Conservation (phyloP, 2,888 invertebrate genomes). For the Scaptomyza cyrtandrae region DNA sequence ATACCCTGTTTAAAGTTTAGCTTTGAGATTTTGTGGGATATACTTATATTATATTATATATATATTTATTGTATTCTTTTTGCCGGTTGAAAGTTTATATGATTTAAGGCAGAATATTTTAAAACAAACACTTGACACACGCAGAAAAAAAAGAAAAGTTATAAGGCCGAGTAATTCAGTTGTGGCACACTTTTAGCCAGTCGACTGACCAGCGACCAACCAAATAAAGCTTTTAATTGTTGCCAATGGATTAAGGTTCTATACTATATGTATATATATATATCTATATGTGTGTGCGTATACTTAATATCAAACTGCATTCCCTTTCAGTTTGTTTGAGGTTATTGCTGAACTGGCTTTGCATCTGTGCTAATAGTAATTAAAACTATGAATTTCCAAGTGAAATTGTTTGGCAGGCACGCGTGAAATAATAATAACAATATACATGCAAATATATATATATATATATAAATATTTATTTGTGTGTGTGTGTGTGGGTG, state of each 20-base stretch:
- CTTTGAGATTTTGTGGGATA: neutral
- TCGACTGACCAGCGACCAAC: constrained; percentile 17
- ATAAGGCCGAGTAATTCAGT: constrained; percentile 18
- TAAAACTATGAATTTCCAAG: constrained; percentile 69
- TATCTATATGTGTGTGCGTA: constrained; percentile 55
- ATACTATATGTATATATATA: constrained; percentile 23
- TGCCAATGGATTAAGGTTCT: constrained; percentile 71
- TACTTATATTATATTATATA: neutral
- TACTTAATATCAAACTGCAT: constrained; percentile 64
- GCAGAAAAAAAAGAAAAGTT: neutral
- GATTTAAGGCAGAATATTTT: too few species aligned
- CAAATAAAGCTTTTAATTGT: constrained; percentile 77
- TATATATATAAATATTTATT: too few species aligned
- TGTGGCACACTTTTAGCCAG: constrained; percentile 51
- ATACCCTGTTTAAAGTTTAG: constrained; percentile 21
- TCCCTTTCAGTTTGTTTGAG: constrained; percentile 16
- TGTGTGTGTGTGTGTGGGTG: too few species aligned
- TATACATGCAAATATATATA: constrained; percentile 22
- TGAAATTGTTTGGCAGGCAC: constrained; percentile 45
- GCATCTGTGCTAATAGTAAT: constrained; percentile 59
- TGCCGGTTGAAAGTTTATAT: too few species aligned
- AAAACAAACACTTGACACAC: too few species aligned
- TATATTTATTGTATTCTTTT: neutral
- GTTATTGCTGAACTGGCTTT: constrained; percentile 25
- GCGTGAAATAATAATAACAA: constrained; percentile 61